Conservation (phyloP, 2,797 vertebrate genomes). For the Todus mexicanus region DNA sequence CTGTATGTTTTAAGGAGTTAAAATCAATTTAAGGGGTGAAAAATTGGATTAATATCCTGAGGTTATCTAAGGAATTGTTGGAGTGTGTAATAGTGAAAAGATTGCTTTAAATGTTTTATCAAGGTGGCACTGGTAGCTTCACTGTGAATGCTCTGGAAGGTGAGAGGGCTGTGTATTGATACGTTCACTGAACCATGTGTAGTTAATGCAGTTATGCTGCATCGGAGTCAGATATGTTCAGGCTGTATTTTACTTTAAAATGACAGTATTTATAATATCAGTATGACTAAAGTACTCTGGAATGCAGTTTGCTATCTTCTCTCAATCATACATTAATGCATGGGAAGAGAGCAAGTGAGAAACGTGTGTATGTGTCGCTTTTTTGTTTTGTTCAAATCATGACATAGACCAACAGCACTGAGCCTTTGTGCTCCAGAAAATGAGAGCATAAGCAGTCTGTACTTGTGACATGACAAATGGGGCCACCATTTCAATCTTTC, state of each 20-base stretch:
- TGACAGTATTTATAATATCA: neutral
- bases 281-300: neutral
- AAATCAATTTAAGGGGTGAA: neutral
- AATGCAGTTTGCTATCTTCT: neutral
- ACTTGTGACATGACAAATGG: slow-evolving; percentile 10
- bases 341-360: neutral
- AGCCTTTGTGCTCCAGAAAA: neutral
- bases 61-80: neutral
- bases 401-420: neutral
- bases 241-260: neutral
- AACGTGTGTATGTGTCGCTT: neutral
- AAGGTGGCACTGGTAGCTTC: neutral
- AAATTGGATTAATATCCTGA: neutral
- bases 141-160: neutral
- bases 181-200: neutral
- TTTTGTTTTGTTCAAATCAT: neutral
- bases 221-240: neutral
- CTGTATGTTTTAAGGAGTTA: neutral
- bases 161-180: neutral
- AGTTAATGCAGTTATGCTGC: neutral
- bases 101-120: slow-evolving; percentile 32
- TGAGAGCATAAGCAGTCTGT: neutral
- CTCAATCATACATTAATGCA: neutral
- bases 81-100: neutral
- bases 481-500: neutral